Conservation (phyloP, 2,113 vertebrate genomes). For the Paedocypris sp. region DNA sequence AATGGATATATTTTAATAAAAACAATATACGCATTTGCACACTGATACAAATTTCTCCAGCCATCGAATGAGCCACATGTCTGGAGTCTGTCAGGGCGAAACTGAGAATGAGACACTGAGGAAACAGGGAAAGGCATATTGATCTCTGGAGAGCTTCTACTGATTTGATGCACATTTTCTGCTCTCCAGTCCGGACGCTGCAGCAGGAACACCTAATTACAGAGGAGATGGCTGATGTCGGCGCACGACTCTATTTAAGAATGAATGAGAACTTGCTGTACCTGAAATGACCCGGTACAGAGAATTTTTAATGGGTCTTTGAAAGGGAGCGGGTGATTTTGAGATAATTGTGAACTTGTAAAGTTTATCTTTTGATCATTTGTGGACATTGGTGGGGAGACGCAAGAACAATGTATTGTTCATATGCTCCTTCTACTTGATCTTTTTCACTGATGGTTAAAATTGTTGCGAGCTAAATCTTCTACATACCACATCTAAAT, state of each 20-base stretch:
- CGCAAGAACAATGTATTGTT: no score
- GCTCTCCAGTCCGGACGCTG: constrained; percentile 2
- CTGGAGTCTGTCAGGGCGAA: not conserved
- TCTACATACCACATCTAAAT: no score
- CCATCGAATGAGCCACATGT: constrained; percentile 7
- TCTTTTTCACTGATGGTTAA: no score
- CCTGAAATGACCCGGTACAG: not conserved
- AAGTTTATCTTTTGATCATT: no score
- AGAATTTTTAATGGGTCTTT: not conserved
- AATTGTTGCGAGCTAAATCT: no score
- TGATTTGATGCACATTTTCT: constrained; percentile 14
- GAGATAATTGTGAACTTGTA: no score
- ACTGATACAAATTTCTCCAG: constrained; percentile 2
- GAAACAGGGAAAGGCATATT: constrained; percentile 2
- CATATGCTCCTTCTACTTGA: no score
- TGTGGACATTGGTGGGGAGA: no score
- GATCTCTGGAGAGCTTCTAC: constrained; percentile 14
- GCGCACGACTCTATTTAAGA: not conserved
- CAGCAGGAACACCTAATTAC: constrained; percentile 27
- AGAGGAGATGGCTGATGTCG: not conserved
- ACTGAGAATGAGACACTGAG: constrained; percentile 6
- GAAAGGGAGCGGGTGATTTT: no score
- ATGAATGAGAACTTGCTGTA: not conserved
- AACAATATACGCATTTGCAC: no score
- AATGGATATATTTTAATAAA: no score